phyloP scores from a whole-genome alignment of 1,140 invertebrate species.

The Colletes latitarsis region DNA sequence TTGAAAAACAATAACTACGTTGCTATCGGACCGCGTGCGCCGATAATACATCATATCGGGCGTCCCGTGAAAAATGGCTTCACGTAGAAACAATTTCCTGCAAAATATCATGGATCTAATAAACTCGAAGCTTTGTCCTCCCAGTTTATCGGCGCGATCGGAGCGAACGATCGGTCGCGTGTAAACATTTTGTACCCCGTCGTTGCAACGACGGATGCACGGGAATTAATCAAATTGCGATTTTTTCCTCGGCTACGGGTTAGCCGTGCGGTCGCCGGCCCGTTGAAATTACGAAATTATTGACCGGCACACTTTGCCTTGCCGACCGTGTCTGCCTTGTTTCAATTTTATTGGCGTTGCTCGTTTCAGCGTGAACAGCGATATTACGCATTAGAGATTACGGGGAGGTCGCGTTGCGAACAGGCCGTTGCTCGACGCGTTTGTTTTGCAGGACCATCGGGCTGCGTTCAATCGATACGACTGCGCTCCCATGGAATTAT shows the following conservation, averaged over 20 bases:
- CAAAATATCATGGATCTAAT: slow-evolving; percentile 60
- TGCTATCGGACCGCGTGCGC: background rate
- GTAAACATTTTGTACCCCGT: slow-evolving; percentile 52
- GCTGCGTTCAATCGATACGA: slow-evolving; percentile 56
- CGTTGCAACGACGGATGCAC: slow-evolving; percentile 28
- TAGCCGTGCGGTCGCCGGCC: background rate
- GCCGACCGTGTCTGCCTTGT: slow-evolving; percentile 15
- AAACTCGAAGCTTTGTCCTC: slow-evolving; percentile 45
- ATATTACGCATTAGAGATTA: slow-evolving; percentile 68
- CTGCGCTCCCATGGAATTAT: slow-evolving; percentile 54
- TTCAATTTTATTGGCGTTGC: slow-evolving; percentile 64
- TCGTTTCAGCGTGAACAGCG: slow-evolving; percentile 59
- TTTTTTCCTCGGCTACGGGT: slow-evolving; percentile 15
- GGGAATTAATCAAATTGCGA: slow-evolving; percentile 54
- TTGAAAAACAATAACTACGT: slow-evolving; percentile 49
- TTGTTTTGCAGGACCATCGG: slow-evolving; percentile 58
- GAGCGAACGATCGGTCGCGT: background rate
- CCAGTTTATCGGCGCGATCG: slow-evolving; percentile 41
- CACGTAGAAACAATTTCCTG: slow-evolving; percentile 30
- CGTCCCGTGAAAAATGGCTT: slow-evolving; percentile 11
- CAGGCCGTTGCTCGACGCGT: slow-evolving; percentile 40
- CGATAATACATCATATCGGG: slow-evolving; percentile 28
- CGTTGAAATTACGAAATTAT: slow-evolving; percentile 55
- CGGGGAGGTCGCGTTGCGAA: slow-evolving; percentile 25
- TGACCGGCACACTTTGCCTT: slow-evolving; percentile 48